These are phyloP conservation scores for Echinometra lucunter DNA, from an alignment of 53 echinoderm and acorn worm species.

Conservation along the genomic window DNA sequence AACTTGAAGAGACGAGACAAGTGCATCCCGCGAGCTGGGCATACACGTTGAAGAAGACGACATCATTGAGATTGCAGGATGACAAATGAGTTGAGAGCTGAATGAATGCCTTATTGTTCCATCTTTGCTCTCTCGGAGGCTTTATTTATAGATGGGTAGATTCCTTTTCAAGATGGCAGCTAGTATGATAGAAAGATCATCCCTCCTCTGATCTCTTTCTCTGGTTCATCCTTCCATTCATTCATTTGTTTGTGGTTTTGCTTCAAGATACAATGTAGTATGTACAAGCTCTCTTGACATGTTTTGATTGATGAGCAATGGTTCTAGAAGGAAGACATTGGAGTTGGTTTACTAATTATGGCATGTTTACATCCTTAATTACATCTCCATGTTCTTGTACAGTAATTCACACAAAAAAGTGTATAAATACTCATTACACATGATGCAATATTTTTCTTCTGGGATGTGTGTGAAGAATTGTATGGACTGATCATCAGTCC, in stretches of 20 bases:
- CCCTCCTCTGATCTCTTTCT: neutral
- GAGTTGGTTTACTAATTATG: neutral
- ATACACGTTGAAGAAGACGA: slow-evolving; percentile 18
- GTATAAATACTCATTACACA: no score
- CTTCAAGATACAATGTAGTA: neutral
- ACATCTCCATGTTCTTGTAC: no score
- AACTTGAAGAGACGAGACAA: slow-evolving; percentile 35
- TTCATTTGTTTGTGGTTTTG: slow-evolving; percentile 4
- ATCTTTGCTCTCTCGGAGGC: slow-evolving; percentile 19
- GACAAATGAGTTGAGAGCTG: slow-evolving; percentile 43
- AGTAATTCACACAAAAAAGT: no score
- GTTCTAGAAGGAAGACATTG: neutral
- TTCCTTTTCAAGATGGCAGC: slow-evolving; percentile 38
- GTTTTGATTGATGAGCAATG: neutral
- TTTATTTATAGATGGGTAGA: slow-evolving; percentile 40
- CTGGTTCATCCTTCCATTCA: slow-evolving; percentile 13
- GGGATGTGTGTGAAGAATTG: no score
- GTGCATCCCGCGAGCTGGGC: neutral
- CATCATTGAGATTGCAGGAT: slow-evolving; percentile 43
- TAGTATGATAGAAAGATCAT: slow-evolving; percentile 38
- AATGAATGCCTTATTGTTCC: slow-evolving; percentile 59
- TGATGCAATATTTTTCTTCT: neutral
- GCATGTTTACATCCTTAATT: neutral
- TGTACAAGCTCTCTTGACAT: neutral
- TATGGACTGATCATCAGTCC: no score